Base-by-base conservation (phyloP, 2,888 invertebrate genomes). In the Drosophila buzzatii region DNA sequence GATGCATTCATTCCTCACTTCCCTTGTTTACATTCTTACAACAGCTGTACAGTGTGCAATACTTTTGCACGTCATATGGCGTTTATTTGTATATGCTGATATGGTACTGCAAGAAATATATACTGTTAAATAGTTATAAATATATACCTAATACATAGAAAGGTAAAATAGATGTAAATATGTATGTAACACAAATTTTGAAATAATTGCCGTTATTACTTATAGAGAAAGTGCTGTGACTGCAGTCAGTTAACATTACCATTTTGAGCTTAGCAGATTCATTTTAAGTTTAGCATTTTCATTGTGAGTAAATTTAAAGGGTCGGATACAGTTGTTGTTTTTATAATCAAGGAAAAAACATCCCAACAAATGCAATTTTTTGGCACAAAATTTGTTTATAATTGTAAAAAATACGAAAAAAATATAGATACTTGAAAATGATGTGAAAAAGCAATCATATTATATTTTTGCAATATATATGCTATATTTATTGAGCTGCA, bases 241-340 rank as follows among this genome's bases (percentile, higher is more conserved):
- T 33, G 33, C 51, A 51, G 33, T 18, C 14, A 18, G 33, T 20
- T 51, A 51, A 51, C 51, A 51, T 18, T 33, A 51, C 51, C 51
- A 51, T 51, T 33, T 35, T 51, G 51, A 35, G 51, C 51, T 20
- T 51, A 51, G 20, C 51, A 51, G 51, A 20, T 35, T 12, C 18
- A 51, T 35, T 51, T 33, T 20, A 4, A 18, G 8, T 51, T 51
- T 35, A 35, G 51, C 51, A 20, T 51, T 20, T 20, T 20, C 51
- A 51, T 35, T 51, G 8, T 51, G 20, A 35, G 33, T 35, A 51
- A 18, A 51, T 49, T 49, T 9, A n/a, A 31, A 23, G 31, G 31
- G 49, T 49, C 31, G 33, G 3, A 14, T 14, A 8, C 12, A 35
- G 18, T 51, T 33, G 33, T 33, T 33, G 33, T 51, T 35, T 20